These are phyloP conservation scores for Scaptodrosophila latifasciaeformis DNA, from an alignment of 2,888 invertebrate genomes.

Conservation along the genomic window DNA sequence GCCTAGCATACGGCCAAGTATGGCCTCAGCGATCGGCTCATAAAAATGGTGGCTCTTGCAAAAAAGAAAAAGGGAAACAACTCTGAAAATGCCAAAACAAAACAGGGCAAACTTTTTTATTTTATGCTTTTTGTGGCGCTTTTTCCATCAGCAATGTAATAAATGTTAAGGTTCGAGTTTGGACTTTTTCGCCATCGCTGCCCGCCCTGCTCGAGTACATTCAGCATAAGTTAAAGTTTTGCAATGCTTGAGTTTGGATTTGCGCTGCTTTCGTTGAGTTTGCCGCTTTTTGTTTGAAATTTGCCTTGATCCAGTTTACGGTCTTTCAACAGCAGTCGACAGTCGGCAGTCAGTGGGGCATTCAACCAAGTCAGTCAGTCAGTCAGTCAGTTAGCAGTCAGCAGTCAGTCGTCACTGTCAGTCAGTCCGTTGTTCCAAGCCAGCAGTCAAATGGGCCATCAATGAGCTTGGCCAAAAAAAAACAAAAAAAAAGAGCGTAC, in stretches of 20 bases:
- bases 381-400: constrained; percentile 28
- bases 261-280: constrained; percentile 11
- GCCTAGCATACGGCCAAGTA: too few species aligned
- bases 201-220: constrained; percentile 29
- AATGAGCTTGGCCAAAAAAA: constrained; percentile 20
- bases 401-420: constrained; percentile 16
- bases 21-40: constrained; percentile 51
- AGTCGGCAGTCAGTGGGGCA: too few species aligned
- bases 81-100: background rate
- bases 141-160: constrained; percentile 32
- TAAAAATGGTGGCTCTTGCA: constrained; percentile 46
- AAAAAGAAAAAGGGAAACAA: constrained; percentile 25
- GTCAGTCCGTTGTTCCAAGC: constrained; percentile 42
- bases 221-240: constrained; percentile 51
- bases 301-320: constrained; percentile 63
- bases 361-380: too few species aligned
- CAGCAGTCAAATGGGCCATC: constrained; percentile 56
- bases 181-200: background rate
- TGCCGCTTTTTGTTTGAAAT: constrained; percentile 13
- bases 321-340: constrained; percentile 29
- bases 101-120: background rate
- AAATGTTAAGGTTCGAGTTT: constrained; percentile 44
- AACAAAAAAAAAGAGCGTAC: too few species aligned
- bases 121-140: background rate
- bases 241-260: constrained; percentile 31